These are phyloP conservation scores for Dasyornis broadbenti DNA, from an alignment of 2,113 vertebrate genomes.

Conservation along the genomic window DNA sequence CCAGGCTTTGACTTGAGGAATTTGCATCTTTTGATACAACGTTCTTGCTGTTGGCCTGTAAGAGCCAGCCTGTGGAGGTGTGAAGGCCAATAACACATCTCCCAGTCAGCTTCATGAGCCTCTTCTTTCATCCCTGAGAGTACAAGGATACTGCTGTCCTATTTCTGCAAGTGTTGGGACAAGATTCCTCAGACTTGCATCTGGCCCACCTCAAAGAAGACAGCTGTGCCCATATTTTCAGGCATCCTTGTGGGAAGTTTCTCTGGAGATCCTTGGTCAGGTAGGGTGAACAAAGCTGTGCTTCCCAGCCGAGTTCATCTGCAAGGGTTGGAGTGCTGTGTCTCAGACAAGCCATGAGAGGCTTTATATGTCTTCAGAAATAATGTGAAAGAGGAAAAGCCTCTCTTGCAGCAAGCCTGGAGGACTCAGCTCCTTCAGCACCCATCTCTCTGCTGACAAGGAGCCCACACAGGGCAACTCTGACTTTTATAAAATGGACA, in stretches of 20 bases:
- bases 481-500: background rate
- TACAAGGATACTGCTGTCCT: background rate
- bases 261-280: background rate
- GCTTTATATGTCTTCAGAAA: background rate
- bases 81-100: background rate
- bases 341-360: background rate
- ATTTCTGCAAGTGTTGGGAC: background rate
- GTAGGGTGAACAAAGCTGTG: background rate
- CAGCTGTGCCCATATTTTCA: background rate
- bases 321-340: background rate
- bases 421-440: background rate
- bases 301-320: background rate
- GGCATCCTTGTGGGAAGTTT: background rate
- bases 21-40: background rate
- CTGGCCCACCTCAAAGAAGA: background rate
- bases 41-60: background rate
- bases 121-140: background rate
- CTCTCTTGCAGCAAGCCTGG: background rate
- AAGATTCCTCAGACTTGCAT: background rate
- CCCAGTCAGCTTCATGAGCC: background rate
- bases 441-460: background rate
- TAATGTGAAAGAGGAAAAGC: background rate
- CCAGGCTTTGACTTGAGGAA: background rate
- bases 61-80: background rate
- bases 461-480: background rate